Evolutionary conservation across 2,797 vertebrate species (phyloP), one percentile per base, ranked within the genome.

Genomic region (Phalloptychus januarius): DNA sequence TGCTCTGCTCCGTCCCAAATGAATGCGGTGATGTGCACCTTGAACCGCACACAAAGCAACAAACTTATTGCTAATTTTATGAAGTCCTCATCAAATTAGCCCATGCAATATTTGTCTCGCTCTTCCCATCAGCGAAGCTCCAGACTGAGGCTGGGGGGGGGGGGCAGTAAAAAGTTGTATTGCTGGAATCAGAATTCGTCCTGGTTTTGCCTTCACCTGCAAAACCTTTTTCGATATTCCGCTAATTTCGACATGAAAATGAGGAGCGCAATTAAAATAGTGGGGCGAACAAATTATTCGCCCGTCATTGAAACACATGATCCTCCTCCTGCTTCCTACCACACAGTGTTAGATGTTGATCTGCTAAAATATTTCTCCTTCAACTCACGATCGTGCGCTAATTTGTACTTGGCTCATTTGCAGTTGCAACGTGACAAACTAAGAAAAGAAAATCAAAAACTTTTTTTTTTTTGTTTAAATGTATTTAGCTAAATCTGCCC

Each of bases 1-100:
- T 54, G 50, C 7, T 56, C 48, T 42, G 75, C 7, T 56, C 48
- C 38, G 75, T 83, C 85, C 74, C 79, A 56, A 54, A 80, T 74
- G 74, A 88, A 87, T 77, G 56, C 48, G 72, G 74, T 77, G 73
- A 84, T 81, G 61, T 85, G 72, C 76, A 81, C 76, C 74, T 85
- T 80, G 73, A 87, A 81, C 54, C 58, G 28, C 74, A 63, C 74
- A 76, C 71, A 72, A 76, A 74, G 86, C 76, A 84, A 83, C 76
- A 78, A 31, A 82, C 72, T 70, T 38, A 58, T 8, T 36, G 81
- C 78, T 78, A 65, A 74, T 74, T 81, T 78, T 69, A 79, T 67
- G 38, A 85, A 67, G 23, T 46, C 79, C 79, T 76, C 23, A 25
- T 33, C n/a, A n/a, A n/a, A 13, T 38, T 72, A 36, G 74, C 46